These are phyloP conservation scores for Syngnathus rostellatus DNA, from an alignment of 2,797 vertebrate species.

Conservation along the genomic window DNA sequence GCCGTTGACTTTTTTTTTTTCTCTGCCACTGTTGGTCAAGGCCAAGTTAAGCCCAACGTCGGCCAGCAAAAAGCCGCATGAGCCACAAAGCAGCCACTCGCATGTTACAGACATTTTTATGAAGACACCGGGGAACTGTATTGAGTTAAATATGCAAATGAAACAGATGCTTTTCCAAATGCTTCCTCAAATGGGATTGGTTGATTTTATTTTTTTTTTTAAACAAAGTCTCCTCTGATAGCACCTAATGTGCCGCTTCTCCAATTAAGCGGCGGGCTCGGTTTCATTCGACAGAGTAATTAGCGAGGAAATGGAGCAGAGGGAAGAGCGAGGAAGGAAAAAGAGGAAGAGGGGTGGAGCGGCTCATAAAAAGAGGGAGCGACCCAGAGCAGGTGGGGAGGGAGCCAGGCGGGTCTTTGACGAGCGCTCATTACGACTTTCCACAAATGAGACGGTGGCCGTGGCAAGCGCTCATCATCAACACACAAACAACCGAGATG, in stretches of 20 bases:
- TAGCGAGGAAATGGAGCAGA: slow-evolving; percentile 59
- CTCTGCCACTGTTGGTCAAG: background rate
- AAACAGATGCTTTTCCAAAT: slow-evolving; percentile 66
- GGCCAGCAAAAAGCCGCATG: background rate
- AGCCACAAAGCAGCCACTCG: background rate
- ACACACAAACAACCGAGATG: slow-evolving; percentile 18
- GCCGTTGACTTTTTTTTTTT: background rate
- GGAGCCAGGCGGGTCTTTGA: slow-evolving; percentile 55
- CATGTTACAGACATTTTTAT: background rate
- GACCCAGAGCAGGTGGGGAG: slow-evolving; percentile 56
- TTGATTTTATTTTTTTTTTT: slow-evolving; percentile 30
- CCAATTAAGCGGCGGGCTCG: slow-evolving; percentile 69
- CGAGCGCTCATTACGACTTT: slow-evolving; percentile 48
- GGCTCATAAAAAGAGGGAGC: slow-evolving; percentile 54
- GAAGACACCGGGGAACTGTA: background rate
- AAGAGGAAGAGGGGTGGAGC: slow-evolving; percentile 48
- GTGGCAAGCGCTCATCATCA: slow-evolving; percentile 39
- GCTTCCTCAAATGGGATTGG: slow-evolving; percentile 48
- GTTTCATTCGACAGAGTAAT: slow-evolving; percentile 68
- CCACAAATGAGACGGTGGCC: slow-evolving; percentile 45
- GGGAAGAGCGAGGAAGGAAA: slow-evolving; percentile 55
- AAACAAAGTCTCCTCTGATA: slow-evolving; percentile 67
- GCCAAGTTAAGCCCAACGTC: background rate
- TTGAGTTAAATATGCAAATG: slow-evolving; percentile 50
- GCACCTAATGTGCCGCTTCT: slow-evolving; percentile 61